Evolutionary conservation across 2,113 vertebrate genomes (phyloP), one percentile per base, ranked within the genome.

Genomic region (Halcyon senegalensis): DNA sequence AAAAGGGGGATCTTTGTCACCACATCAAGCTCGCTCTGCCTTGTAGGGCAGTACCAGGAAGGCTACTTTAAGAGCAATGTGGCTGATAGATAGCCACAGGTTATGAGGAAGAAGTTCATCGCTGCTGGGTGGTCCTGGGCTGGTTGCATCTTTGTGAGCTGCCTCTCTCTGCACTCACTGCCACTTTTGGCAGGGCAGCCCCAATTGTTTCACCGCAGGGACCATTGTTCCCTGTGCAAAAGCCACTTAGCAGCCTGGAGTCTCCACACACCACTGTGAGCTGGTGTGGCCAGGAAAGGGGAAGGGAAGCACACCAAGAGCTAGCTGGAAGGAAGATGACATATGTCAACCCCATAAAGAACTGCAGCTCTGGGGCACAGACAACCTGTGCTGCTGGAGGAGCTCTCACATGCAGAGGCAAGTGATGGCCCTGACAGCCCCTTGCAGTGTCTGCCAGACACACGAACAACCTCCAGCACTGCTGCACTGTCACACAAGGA

Each of bases 401-500:
- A 68, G 48, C 12, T 93, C 48, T 59, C n/a, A 15, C 0, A 5
- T 0, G 0, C 46, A n/a, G 46, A 31, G 56, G 33, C 60, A 50
- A 66, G 16, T 0, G 0, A 51, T 10, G 46, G 66, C 24, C 20
- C 31, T 81, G 69, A 23, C 78, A 91, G 62, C 6, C 35, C 53
- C 67, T 80, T 1, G 0, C 67, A 64, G 43, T 1, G 0, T 25
- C 48, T 0, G 0, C 31, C 62, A 79, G 79, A 72, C 69, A 48
- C 78, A 82, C 0, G 0, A 78, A n/a, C 37, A 82, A 48, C 51
- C 19, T 48, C 39, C 33, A 58, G 43, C 60, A 28, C 31, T 67
- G 21, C 73, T 73, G 48, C 33, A 19, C 25, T 33, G 35, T 35
- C 63, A 66, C 27, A 83, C 46, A 8, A 25, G 14, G 11, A 31